Conservation (phyloP, 1,140 invertebrate genomes). For the Eubasilissa regina region DNA sequence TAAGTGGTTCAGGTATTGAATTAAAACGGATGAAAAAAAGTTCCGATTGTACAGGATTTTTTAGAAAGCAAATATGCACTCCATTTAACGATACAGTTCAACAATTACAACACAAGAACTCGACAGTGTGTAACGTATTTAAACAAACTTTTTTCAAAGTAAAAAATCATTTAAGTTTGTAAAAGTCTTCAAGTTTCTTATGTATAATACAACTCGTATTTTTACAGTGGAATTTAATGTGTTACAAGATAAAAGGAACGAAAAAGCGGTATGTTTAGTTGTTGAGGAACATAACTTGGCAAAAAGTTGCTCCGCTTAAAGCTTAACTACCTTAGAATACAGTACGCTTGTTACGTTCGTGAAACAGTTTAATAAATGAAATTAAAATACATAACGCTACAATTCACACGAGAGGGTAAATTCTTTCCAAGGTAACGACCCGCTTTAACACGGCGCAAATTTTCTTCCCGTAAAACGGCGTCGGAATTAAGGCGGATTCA, state of each 20-base stretch:
- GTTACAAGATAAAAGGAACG: slow-evolving; percentile 21
- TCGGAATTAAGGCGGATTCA: no score
- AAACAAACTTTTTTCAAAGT: slow-evolving; percentile 21
- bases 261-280: slow-evolving; percentile 8
- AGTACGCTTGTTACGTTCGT: slow-evolving; percentile 22
- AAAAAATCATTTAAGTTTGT: slow-evolving; percentile 27
- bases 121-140: no score
- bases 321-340: slow-evolving; percentile 26
- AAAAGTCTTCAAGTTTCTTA: slow-evolving; percentile 11
- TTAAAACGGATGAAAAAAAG: no score
- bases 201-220: slow-evolving; percentile 8
- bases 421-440: no score
- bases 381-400: slow-evolving; percentile 41
- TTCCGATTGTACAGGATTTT: no score
- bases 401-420: slow-evolving; percentile 9
- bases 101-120: no score
- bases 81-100: no score
- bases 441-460: not conserved
- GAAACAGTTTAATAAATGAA: slow-evolving; percentile 42
- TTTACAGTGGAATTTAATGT: slow-evolving; percentile 26
- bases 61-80: no score
- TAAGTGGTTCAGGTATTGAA: no score
- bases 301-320: slow-evolving; percentile 32
- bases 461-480: no score
- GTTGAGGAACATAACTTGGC: slow-evolving; percentile 20